Conservation (phyloP, 2,113 vertebrate species). For the Brienomyrus brachyistius region DNA sequence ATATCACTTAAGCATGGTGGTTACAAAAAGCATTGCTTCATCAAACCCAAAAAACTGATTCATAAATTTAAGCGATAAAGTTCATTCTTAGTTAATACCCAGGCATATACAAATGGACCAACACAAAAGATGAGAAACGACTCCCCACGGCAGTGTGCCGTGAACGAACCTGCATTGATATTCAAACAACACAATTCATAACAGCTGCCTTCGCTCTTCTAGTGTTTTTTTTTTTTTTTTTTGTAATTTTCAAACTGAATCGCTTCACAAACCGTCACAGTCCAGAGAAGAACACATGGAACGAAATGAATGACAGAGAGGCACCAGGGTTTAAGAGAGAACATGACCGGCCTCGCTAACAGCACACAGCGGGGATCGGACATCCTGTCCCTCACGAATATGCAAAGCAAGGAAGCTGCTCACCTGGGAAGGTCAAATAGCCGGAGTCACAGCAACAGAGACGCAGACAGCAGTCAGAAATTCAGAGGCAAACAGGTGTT, state of each 20-base stretch:
- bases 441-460: background rate
- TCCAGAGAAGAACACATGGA: background rate
- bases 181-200: background rate
- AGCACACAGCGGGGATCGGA: conserved; percentile 1
- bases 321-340: conserved; percentile 18
- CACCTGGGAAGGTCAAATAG: background rate
- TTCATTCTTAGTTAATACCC: background rate
- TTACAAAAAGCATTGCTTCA: background rate
- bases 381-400: background rate
- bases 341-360: background rate
- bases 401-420: background rate
- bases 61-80: background rate
- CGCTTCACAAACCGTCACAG: background rate
- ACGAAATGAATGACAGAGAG: background rate
- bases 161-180: background rate
- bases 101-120: background rate
- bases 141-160: background rate
- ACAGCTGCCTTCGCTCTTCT: background rate
- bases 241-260: background rate
- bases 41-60: background rate
- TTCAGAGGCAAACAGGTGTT: conserved; percentile 17
- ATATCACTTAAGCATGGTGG: background rate
- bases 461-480: conserved; percentile 3
- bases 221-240: no score
- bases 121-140: background rate